Evolutionary conservation across 2,797 vertebrate species (phyloP), one percentile per base, ranked within the genome.

Genomic region (Siniperca obscura): DNA sequence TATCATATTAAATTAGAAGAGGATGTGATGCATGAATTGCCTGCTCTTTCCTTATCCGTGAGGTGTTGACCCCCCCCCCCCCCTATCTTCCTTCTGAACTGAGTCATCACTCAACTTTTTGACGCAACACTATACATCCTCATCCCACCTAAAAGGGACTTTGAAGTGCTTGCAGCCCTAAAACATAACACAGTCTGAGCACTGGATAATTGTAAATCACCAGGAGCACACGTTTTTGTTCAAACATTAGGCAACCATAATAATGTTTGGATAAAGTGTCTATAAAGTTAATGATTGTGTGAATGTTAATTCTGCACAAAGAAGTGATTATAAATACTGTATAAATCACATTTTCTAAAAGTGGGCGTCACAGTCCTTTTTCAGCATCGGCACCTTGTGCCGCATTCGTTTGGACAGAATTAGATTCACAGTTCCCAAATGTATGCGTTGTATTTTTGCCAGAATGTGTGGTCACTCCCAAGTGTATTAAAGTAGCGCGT

Each of bases 401-500:
- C 73, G 27, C 83, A 87, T 88, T 90, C 1, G 77, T 80, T 11
- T 44, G 79, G 72, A 78, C 87, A 64, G 84, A 91, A 83, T 91
- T 93, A 92, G 89, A 87, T 78, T 87, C 81, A 59, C 85, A 87
- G 82, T 70, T 92, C 78, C 86, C 73, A 82, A 87, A 85, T 80
- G 64, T 76, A 38, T 74, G 80, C 75, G 75, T 81, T 84, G 76
- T 78, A 36, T 86, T 71, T 79, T 82, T 79, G 86, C 80, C 71
- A 82, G 89, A 81, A 87, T 88, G 87, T 87, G 88, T 70, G 84
- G 81, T 89, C 81, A 64, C 78, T 85, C 83, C 87, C 83, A 62
- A 89, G 90, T 87, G 89, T 85, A 89, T 93, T 91, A 85, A 92
- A 92, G 91, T 76, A 85, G 90, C 67, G 55, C 67, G 60, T 85